A percentile compares a stretch with the other conserved stretches of the same genome.
phyloP scores from a whole-genome alignment of 2,797 vertebrate genomes.

The Gallinago stenura region DNA sequence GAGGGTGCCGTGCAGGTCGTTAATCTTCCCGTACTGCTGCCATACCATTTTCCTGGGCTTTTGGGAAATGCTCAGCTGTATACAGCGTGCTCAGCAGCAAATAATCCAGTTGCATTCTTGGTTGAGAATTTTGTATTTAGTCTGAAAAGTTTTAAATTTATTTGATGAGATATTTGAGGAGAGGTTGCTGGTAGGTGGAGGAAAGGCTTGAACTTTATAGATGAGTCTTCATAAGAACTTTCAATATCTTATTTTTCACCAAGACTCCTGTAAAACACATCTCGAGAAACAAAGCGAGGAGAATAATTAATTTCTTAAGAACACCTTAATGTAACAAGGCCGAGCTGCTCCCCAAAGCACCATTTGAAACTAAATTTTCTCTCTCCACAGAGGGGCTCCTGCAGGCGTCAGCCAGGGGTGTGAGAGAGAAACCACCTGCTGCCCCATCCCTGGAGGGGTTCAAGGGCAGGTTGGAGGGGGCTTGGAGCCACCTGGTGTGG shows the following conservation, averaged over 20 bases:
- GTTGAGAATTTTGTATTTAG: too few relatives aligned
- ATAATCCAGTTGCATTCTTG: background rate
- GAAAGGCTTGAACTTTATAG: background rate
- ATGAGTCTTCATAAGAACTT: background rate
- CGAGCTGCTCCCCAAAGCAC: background rate
- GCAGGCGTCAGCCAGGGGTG: background rate
- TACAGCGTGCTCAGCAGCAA: background rate
- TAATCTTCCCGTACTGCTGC: background rate
- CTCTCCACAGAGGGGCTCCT: background rate
- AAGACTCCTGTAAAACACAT: background rate
- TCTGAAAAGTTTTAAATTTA: background rate
- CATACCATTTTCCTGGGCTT: background rate
- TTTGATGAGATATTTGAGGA: background rate
- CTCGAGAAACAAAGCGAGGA: background rate
- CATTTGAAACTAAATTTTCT: background rate
- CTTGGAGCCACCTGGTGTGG: background rate
- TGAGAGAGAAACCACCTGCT: background rate
- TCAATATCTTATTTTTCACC: background rate
- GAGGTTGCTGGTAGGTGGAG: background rate
- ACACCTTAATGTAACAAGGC: accelerated
- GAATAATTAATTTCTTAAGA: background rate
- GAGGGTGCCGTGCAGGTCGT: too few relatives aligned
- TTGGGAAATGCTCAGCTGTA: background rate
- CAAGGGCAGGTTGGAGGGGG: background rate
- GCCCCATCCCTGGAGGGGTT: background rate